These are phyloP conservation scores for Sthenelais limicola DNA, from an alignment of 2,888 invertebrate species.

Conservation along the genomic window DNA sequence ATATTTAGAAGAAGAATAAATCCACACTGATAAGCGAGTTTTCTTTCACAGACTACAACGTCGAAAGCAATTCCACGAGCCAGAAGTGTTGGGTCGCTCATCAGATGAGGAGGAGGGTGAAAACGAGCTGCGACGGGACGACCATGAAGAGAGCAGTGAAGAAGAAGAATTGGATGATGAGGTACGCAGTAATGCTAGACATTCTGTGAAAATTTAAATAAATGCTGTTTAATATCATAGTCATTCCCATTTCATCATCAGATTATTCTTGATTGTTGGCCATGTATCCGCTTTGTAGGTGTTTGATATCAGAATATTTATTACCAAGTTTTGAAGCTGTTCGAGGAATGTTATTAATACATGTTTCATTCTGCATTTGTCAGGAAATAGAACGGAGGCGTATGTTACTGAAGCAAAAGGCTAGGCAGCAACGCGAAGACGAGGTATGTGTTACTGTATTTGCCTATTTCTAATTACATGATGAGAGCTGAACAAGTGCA, in stretches of 20 bases:
- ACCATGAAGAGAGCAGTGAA: constrained; percentile 72
- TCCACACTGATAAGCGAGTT: too few species aligned
- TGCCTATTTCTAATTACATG: too few species aligned
- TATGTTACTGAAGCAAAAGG: constrained; percentile 79
- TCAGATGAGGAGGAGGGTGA: constrained; percentile 51
- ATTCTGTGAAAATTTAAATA: neutral
- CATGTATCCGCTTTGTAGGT: too few species aligned
- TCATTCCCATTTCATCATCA: constrained; percentile 1
- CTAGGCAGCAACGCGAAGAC: constrained; percentile 73
- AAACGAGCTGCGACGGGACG: constrained; percentile 73
- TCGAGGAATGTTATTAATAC: too few species aligned
- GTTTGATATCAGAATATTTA: too few species aligned
- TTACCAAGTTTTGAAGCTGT: too few species aligned
- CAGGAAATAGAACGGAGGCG: constrained; percentile 80
- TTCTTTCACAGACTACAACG: constrained; percentile 63
- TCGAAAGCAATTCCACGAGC: constrained; percentile 67
- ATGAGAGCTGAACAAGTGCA: too few species aligned
- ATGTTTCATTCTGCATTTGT: too few species aligned
- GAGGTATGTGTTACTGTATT: too few species aligned
- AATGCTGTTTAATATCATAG: constrained; percentile 5
- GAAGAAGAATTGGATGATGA: constrained; percentile 70
- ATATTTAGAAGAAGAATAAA: too few species aligned
- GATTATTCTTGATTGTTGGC: neutral
- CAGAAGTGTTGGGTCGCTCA: constrained; percentile 72
- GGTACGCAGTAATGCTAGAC: constrained; percentile 48